Evolutionary conservation across 2,113 vertebrate species (phyloP).

Genomic region (Meriones unguiculatus): DNA sequence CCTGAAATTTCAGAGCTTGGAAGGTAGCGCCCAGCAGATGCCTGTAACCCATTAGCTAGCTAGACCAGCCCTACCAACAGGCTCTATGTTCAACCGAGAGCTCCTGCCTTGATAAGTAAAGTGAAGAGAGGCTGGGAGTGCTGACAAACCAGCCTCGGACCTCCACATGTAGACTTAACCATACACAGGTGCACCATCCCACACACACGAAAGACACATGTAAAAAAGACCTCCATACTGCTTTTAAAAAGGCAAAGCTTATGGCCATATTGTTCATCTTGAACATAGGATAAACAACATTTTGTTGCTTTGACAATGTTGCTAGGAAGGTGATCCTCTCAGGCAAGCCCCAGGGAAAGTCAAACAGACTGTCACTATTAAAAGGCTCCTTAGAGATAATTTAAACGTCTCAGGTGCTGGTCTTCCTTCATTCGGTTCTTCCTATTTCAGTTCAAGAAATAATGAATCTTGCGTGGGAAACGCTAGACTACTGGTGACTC

Average conservation of each 20-base stretch:
- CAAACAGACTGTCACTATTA: constrained; percentile 10
- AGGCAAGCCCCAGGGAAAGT: not conserved
- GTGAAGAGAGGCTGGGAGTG: not conserved
- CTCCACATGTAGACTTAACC: not conserved
- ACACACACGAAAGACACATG: not conserved
- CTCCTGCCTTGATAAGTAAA: not conserved
- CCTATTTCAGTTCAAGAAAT: constrained; percentile 16
- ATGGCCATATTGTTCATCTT: not conserved
- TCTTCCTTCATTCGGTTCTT: constrained; percentile 25
- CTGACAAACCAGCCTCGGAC: too few relatives aligned
- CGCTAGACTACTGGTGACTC: not conserved
- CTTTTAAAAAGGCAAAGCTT: constrained; percentile 19
- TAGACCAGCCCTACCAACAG: not conserved
- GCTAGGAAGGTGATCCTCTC: not conserved
- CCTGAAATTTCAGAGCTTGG: too few relatives aligned
- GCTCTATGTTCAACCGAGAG: not conserved
- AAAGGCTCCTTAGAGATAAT: constrained; percentile 41
- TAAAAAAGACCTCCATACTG: not conserved
- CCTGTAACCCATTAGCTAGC: not conserved
- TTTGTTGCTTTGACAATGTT: not conserved
- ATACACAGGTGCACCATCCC: not conserved
- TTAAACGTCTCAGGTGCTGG: not conserved
- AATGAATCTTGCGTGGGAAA: constrained; percentile 23
- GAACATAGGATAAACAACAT: not conserved
- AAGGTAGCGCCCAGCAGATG: not conserved